Evolutionary conservation across 2,113 vertebrate genomes (phyloP), one percentile per base, ranked within the genome.

Genomic region (Triplophysa tibetana): DNA sequence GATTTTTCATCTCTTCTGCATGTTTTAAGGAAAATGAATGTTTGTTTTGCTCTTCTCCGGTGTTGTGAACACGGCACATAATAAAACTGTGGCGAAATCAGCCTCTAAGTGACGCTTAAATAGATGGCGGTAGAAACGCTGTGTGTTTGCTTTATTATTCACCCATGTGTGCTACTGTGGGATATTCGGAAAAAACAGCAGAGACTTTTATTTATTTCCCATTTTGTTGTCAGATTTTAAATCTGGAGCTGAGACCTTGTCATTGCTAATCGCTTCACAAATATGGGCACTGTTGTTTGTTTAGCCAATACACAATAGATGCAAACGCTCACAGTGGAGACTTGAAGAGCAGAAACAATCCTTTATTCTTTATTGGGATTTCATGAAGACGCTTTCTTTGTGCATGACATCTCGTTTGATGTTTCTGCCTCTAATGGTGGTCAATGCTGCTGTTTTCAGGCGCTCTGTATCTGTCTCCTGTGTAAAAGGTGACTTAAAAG

Each of bases 1-100:
- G 50, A 70, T 38, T 48, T 70, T 74, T 79, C 26, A 45, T 48
- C 58, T 41, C 56, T 68, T 52, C 65, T 72, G 50, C 43, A 41
- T 61, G 54, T 69, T 77, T 79, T 80, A 78, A 64, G 74, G 69
- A 69, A 70, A 80, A 77, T 77, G 13, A 81, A 77, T 78, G 63
- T 84, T 84, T 83, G 19, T 78, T 81, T 74, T 77, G 12, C 56
- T 23, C n/a, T n/a, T 24, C 21, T 61, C 38, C 16, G 52, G 24
- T 38, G 50, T 38, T 66, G 75, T 72, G 61, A 77, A 66, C 80
- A 63, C 33, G 23, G 65, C 14, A 24, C 54, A 43, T 65, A 65
- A 70, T 81, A 75, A 69, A 65, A 29, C 77, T 54, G 63, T 62
- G 62, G 33, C 56, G 41, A 74, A 84, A 81, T 52, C 78, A 74